Base-by-base conservation (phyloP, 2,797 vertebrate genomes). In the Microhierax caerulescens region DNA sequence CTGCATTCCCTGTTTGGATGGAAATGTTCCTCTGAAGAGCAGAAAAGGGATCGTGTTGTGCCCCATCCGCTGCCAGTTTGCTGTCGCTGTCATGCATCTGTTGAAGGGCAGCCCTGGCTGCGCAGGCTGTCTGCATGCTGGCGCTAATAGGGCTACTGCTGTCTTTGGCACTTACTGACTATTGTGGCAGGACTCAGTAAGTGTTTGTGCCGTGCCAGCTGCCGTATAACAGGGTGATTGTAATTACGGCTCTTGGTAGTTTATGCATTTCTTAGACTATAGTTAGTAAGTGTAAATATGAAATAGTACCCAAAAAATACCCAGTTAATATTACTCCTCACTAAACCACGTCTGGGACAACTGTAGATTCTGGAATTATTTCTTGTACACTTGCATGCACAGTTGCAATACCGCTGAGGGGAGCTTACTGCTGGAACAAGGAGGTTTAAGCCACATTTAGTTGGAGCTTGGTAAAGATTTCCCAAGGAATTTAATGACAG, bases 141-240 rank as follows among this genome's bases (percentile, higher is more conserved):
- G 27, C 24, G 9, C 39, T 72, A 45, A 80, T 47, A 59, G 69
- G n/a, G n/a, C 80, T 82, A 0, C 84, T 87, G 96, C 91, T 95
- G 90, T 85, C 82, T 54, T 93, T 93, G 93, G 89, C 89, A 53
- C 73, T 92, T 72, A 12, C 24, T 30, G 69, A 32, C 50, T 48
- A 3, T 85, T 78, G 59, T 79, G 73, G 51, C 81, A 72, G 47
- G 18, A 59, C n/a, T 91, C 72, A 21, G 45, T 60, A 74, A 80
- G 90, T 92, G 88, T 85, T 87, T 72, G 64, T 96, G 53, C 82
- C 65, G 27, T 91, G 96, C 95, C 94, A 96, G 93, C 88, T 93
- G 93, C 84, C 83, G 50, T 65, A 17, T 53, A 86, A 92, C 90
- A 92, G 75, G 27, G 47, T 50, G 72, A 67, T 82, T 72, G 77